These are phyloP conservation scores for Drosophila ercepeae DNA, from an alignment of 1,140 invertebrate genomes.

Conservation along the genomic window DNA sequence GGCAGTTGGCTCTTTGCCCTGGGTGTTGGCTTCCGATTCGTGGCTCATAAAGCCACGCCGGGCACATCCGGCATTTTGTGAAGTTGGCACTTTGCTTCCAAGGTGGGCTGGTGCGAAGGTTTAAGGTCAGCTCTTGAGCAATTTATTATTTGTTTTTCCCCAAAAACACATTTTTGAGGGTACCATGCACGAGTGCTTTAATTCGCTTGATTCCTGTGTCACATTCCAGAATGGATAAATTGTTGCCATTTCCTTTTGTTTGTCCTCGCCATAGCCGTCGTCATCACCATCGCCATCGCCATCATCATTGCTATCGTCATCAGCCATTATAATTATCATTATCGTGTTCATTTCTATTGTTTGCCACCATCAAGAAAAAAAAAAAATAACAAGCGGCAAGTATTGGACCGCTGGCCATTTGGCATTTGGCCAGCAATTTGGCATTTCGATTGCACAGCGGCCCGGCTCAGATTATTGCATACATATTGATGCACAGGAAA, in stretches of 20 bases:
- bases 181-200: slow-evolving; percentile 49
- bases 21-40: slow-evolving; percentile 28
- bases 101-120: slow-evolving; percentile 11
- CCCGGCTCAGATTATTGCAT: slow-evolving; percentile 51
- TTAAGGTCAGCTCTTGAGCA: slow-evolving; percentile 22
- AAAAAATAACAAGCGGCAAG: slow-evolving; percentile 1
- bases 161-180: slow-evolving; percentile 34
- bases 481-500: slow-evolving; percentile 14
- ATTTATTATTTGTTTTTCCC: slow-evolving; percentile 69
- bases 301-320: slow-evolving; percentile 31
- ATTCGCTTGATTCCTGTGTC: slow-evolving; percentile 50
- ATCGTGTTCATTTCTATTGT: slow-evolving; percentile 60
- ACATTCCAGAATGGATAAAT: slow-evolving; percentile 62
- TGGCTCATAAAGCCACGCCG: slow-evolving; percentile 26
- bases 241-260: slow-evolving; percentile 75
- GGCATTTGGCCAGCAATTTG: slow-evolving; percentile 76
- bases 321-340: slow-evolving; percentile 54
- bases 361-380: slow-evolving; percentile 19
- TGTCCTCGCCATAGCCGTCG: slow-evolving; percentile 53
- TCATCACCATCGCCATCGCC: slow-evolving; percentile 44
- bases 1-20: not conserved
- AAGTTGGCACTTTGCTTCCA: slow-evolving; percentile 29
- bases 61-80: slow-evolving; percentile 29
- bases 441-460: slow-evolving; percentile 72
- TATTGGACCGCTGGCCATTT: slow-evolving; percentile 59